A percentile compares a stretch with the other conserved stretches of the same genome.
Evolutionary conservation across 2,113 vertebrate genomes (phyloP).

Genomic region (Chlamydotis undulata): DNA sequence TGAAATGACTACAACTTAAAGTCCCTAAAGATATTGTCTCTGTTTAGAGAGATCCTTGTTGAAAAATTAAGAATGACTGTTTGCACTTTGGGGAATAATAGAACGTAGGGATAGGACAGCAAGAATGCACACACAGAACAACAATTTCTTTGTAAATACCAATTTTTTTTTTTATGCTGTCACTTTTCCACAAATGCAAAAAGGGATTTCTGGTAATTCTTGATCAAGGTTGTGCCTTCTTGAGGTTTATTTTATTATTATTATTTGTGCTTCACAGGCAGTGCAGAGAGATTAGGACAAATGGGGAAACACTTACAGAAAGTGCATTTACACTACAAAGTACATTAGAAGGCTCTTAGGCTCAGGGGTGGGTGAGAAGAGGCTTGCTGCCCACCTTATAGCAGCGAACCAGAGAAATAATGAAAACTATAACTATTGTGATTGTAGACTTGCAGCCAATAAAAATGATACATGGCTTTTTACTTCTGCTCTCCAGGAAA

Average conservation of each 20-base stretch:
- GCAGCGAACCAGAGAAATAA: background rate
- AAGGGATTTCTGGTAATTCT: background rate
- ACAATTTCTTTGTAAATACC: background rate
- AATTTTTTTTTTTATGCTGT: background rate
- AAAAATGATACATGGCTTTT: slow-evolving; percentile 24
- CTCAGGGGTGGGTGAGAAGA: background rate
- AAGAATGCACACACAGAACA: background rate
- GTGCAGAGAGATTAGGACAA: background rate
- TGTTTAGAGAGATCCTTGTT: slow-evolving; percentile 2
- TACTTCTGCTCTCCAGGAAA: slow-evolving; percentile 37
- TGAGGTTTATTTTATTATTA: background rate
- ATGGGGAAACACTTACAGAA: background rate
- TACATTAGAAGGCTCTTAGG: background rate
- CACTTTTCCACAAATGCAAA: background rate
- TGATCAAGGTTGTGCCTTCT: background rate
- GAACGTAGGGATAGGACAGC: background rate
- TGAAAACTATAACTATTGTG: background rate
- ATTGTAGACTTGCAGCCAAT: slow-evolving; percentile 5
- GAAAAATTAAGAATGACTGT: slow-evolving; percentile 40
- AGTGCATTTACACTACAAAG: background rate
- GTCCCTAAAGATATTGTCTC: background rate
- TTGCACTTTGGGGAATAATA: slow-evolving; percentile 3
- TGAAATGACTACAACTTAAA: slow-evolving; percentile 7
- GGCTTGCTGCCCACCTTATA: background rate
- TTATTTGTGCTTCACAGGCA: background rate